Conservation (phyloP, 2,113 vertebrate species). For the Glaucomys volans region DNA sequence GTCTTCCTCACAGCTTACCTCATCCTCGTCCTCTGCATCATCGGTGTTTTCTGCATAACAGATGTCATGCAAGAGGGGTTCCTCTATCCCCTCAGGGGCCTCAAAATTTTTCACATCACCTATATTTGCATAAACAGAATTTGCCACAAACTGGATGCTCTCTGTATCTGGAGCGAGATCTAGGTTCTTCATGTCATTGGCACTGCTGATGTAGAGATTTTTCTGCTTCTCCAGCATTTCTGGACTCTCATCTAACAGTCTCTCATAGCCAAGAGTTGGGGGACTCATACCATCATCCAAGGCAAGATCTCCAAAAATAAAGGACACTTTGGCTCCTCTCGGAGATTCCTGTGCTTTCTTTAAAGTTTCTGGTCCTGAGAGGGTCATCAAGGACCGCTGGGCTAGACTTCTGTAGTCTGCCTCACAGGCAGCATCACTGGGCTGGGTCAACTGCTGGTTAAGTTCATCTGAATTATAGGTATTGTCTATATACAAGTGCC, state of each 20-base stretch:
- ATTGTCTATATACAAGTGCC: conserved; percentile 92
- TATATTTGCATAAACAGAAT: conserved; percentile 95
- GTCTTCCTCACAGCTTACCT: conserved; percentile 98
- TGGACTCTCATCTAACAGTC: conserved; percentile 95
- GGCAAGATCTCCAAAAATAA: conserved; percentile 96
- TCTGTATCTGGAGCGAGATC: conserved; percentile 93
- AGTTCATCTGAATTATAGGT: conserved; percentile 89
- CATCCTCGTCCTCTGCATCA: conserved; percentile 97
- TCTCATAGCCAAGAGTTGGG: conserved; percentile 95
- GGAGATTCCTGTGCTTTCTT: conserved; percentile 94
- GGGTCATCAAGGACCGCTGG: conserved; percentile 89
- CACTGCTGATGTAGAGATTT: conserved; percentile 91
- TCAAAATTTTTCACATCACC: conserved; percentile 94
- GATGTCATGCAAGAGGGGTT: conserved; percentile 96
- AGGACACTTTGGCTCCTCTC: conserved; percentile 97
- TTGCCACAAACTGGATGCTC: conserved; percentile 92
- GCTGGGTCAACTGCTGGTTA: conserved; percentile 88
- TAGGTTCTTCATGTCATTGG: conserved; percentile 94
- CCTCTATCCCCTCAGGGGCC: conserved; percentile 93
- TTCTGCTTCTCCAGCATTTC: conserved; percentile 93
- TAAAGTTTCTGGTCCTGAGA: conserved; percentile 89
- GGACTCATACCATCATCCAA: conserved; percentile 93
- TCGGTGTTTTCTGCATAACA: conserved; percentile 98
- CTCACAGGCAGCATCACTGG: conserved; percentile 88
- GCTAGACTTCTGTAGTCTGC: conserved; percentile 90